Evolutionary conservation across 2,888 invertebrate genomes (phyloP).

Genomic region (Poecilus cupreus): DNA sequence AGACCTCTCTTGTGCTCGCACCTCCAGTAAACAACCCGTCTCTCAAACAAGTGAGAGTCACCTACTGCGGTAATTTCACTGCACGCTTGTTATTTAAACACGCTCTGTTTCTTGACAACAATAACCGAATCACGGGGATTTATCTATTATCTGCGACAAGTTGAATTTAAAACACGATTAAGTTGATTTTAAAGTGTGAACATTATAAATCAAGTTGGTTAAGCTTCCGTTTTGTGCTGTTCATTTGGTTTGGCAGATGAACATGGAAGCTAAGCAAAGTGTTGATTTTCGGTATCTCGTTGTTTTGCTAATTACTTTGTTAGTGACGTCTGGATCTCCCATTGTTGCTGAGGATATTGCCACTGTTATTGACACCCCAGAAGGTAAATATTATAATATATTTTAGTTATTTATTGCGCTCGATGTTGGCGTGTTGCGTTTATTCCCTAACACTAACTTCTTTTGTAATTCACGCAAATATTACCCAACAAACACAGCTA

Average conservation of each 20-base stretch:
- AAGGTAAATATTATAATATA: conserved; percentile 41
- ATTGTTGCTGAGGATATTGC: conserved; percentile 53
- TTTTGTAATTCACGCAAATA: too few species aligned
- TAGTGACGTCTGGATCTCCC: conserved; percentile 39
- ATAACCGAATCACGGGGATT: conserved; percentile 15
- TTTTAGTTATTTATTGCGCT: too few species aligned
- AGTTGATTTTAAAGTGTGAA: conserved; percentile 46
- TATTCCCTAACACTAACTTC: too few species aligned
- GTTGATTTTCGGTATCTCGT: conserved; percentile 22
- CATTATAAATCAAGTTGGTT: conserved; percentile 32
- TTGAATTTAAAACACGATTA: conserved; percentile 45
- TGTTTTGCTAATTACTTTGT: conserved; percentile 6
- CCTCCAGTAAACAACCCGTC: neutral
- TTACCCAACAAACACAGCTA: too few species aligned
- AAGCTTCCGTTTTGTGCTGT: conserved; percentile 19
- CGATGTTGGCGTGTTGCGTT: too few species aligned
- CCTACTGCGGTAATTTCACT: conserved; percentile 45
- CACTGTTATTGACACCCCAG: conserved; percentile 31
- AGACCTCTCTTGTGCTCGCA: conserved; percentile 32
- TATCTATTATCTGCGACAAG: conserved; percentile 21
- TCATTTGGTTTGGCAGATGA: conserved; percentile 35
- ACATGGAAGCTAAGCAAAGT: conserved; percentile 23
- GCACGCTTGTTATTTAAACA: conserved; percentile 29
- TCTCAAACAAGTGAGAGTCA: conserved; percentile 50
- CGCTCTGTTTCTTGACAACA: conserved; percentile 54